Evolutionary conservation across 2,113 vertebrate genomes (phyloP), one percentile per base, ranked within the genome.

Genomic region (Blennius ocellaris): DNA sequence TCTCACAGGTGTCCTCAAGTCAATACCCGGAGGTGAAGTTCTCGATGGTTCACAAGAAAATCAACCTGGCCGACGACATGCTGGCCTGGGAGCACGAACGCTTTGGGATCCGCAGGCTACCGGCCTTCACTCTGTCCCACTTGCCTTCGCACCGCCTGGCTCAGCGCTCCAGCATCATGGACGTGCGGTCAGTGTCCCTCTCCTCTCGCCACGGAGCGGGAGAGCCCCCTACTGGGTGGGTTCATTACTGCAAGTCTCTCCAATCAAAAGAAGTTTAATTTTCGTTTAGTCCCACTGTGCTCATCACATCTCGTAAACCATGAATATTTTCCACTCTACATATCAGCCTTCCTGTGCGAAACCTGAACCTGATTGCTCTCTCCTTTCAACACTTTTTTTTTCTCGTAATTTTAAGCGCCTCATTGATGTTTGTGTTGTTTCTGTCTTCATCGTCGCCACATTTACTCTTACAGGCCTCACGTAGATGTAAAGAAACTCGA

Each of bases 11-110:
- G 67, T 86, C 94, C 0, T 39, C 89, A 0, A 94, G 88, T 83
- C 97, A 98, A 87, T 96, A 96, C 82, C 95, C 97, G 0, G 96
- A 96, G 58, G 92, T 99, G 17, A 96, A 93, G 82, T 98, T 99
- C 81, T 97, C 97, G 73, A 98, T 99, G 97, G 95, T 99, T 63
- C 98, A 99, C 92, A 99, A 99, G 93, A 99, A 99, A 85, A 98
- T 99, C 85, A 99, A 99, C 92, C 89, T 99, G 85, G 97, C 98
- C 0, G 98, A 99, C 5, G 98, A 99, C 81, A 96, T 96, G 82
- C 90, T 99, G 91, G 97, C 97, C 0, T 99, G 98, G 98, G 98
- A 99, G 73, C 98, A 99, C 0, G 98, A 99, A 86, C 97, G 98
- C 1, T 99, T 99, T 0, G 98, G 97, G 0, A 98, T 99, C 89